Percentiles rank a stretch among this genome's conserved stretches.
These are phyloP conservation scores for Pelmatolapia mariae DNA, from an alignment of 2,113 vertebrate genomes.

Conservation along the genomic window DNA sequence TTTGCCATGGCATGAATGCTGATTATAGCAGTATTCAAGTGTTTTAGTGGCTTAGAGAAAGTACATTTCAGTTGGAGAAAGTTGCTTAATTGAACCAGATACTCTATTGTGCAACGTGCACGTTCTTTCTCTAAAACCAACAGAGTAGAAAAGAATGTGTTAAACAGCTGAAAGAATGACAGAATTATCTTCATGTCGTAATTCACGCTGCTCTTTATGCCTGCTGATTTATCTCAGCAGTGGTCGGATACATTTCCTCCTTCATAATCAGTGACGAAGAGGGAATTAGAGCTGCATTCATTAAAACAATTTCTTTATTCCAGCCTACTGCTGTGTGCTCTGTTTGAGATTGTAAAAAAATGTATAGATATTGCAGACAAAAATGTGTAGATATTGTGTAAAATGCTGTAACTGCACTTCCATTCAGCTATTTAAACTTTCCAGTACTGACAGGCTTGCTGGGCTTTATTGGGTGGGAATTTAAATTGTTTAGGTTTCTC, in stretches of 20 bases:
- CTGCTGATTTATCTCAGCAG: conserved; percentile 55
- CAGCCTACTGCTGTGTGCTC: conserved; percentile 8
- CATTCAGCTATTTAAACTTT: neutral
- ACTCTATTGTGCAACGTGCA: conserved; percentile 53
- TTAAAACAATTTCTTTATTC: conserved; percentile 57
- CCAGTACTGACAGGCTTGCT: neutral
- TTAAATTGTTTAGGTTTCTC: neutral
- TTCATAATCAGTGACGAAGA: conserved; percentile 53
- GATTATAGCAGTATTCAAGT: conserved; percentile 46
- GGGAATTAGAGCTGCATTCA: conserved; percentile 53
- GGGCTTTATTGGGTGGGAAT: neutral
- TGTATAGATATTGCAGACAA: conserved; percentile 4
- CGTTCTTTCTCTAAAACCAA: conserved; percentile 40
- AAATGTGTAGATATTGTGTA: neutral
- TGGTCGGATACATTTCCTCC: conserved; percentile 56
- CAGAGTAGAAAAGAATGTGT: conserved; percentile 47
- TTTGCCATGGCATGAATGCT: conserved; percentile 46
- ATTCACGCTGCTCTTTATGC: conserved; percentile 50
- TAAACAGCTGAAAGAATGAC: conserved; percentile 51
- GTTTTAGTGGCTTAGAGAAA: conserved; percentile 59
- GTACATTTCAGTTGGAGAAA: conserved; percentile 53
- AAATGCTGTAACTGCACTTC: neutral
- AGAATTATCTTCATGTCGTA: conserved; percentile 54
- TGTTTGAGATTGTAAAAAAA: conserved; percentile 23
- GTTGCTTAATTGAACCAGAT: conserved; percentile 65